Base-by-base conservation (phyloP, 2,113 vertebrate genomes). In the Phrynosoma blainvillii region DNA sequence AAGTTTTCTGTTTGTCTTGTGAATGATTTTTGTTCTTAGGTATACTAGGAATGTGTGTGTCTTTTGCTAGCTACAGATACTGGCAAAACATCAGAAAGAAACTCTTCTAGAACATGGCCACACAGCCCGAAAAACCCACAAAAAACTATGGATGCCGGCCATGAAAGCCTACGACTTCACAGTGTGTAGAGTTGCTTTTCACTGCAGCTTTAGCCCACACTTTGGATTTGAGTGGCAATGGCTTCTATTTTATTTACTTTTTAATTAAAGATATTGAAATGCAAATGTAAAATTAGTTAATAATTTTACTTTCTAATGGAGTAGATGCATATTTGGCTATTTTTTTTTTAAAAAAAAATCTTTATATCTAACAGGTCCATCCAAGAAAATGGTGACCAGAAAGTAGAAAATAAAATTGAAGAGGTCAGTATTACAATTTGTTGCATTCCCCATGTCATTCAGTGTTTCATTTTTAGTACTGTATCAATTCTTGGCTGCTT, bases 331-430 rank as follows among this genome's bases (percentile, higher is more conserved):
- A 62, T 23, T 32, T 36, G 65, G 32, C n/a, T 89, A 90, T 92
- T 91, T 88, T 88, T 3, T n/a, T 90, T n/a, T n/a, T n/a, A n/a
- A 2, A 47, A 47, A 47, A 47, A 47, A 47, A 84, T 81, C 47
- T 93, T 93, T 94, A 73, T 94, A 14, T 47, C 91, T 88, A 93
- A 95, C 95, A 97, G 97, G 93, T 97, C 97, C 93, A 96, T 99
- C 93, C 98, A 99, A 95, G 98, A 99, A 93, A 97, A 97, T 0
- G 97, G 97, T 30, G 98, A 99, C 89, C 95, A 98, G 88, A 98
- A 98, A 95, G 96, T 99, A 87, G 98, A 99, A 88, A 98, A 97
- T 95, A 98, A 96, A 95, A 98, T 99, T 93, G 98, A 99, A 93
- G 98, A 99, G 96, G 99, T 99, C 92, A 91, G 98, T 98, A 85